Conservation (phyloP, 2,888 invertebrate genomes). For the Lucinisca nassula region DNA sequence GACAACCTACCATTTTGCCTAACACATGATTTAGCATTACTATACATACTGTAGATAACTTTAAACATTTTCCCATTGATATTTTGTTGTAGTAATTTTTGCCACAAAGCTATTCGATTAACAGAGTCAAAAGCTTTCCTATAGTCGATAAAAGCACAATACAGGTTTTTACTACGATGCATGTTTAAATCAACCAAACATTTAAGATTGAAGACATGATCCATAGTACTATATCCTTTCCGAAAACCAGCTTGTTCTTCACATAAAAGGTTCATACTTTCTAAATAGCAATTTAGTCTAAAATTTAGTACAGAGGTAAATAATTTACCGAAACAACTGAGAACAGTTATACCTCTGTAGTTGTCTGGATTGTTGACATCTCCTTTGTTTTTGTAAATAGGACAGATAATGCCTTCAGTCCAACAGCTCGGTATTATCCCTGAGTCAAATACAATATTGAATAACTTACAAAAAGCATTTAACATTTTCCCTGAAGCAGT, state of each 20-base stretch:
- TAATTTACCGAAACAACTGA: background rate
- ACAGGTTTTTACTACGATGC: background rate
- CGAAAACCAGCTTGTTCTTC: background rate
- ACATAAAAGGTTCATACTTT: background rate
- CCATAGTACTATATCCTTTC: background rate
- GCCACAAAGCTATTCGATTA: background rate
- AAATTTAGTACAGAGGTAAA: background rate
- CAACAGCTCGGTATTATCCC: background rate
- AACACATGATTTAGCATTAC: background rate
- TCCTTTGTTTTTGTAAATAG: background rate
- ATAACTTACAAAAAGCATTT: background rate
- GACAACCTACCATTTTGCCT: background rate
- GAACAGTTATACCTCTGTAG: background rate
- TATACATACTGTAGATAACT: background rate
- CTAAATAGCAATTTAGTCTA: background rate
- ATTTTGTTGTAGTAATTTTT: background rate
- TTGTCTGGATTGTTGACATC: background rate
- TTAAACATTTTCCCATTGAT: background rate
- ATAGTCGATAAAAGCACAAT: background rate
- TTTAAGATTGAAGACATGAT: background rate
- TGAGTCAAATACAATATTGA: background rate
- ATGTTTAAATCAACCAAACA: background rate
- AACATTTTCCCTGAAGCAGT: background rate
- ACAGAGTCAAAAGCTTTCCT: conserved; percentile 2
- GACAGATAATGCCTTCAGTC: background rate